Base-by-base conservation (phyloP, 2,113 vertebrate species). In the Entosphenus tridentatus region DNA sequence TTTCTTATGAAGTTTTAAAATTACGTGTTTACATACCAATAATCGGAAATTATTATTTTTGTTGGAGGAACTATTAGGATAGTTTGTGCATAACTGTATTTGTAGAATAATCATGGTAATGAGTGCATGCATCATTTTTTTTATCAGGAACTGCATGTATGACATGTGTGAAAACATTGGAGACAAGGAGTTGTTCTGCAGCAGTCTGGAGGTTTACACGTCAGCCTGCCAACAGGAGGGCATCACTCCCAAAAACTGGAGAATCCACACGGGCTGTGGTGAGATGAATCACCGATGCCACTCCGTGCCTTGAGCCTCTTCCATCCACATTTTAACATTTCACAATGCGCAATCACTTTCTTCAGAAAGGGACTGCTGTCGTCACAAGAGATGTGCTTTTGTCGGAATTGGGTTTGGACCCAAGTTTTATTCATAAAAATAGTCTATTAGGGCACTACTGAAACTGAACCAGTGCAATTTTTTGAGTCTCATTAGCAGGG, bases 131-230 rank as follows among this genome's bases (percentile, higher is more conserved):
- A 39, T 39, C 39, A 7, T 39, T 5, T 39, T 39, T 39, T 39
- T 69, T 72, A n/a, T 69, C 1, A 80, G 78, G 76, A 80, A 73
- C 74, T 77, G 74, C 57, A 39, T 78, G n/a, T 78, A 75, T 39
- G 77, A 76, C 39, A 70, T 54, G 67, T 78, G 78, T 57, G 69
- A 68, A 56, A 72, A 69, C 68, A 72, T 62, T 73, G 70, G 76
- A 57, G 71, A 74, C 5, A 55, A 3, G 55, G 8, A 68, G 57
- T 72, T 69, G 8, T 71, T 80, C 55, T 78, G 78, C 68, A 72
- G 55, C 68, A 78, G 71, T 71, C 74, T 81, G 73, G 67, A 78
- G 68, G 76, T 75, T 69, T 77, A 80, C 0, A 68, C 71, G 69
- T 56, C 75, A 72, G 57, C 68, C 72, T 80, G 78, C 74, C 79